phyloP scores from a whole-genome alignment of 2,113 vertebrate genomes.

The Hystrix brachyura region DNA sequence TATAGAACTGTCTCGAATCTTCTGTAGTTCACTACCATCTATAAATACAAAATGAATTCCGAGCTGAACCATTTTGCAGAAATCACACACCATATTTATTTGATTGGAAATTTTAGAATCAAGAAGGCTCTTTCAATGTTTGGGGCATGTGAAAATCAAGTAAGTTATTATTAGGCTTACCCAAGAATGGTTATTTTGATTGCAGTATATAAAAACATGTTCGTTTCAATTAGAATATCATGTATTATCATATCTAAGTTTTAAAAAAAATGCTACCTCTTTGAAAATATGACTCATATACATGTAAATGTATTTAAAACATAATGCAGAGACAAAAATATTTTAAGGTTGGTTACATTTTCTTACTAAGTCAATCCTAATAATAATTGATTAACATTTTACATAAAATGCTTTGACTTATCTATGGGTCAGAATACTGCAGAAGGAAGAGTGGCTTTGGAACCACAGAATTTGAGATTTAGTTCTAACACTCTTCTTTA shows the following conservation, averaged over 20 bases:
- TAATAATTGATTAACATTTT: constrained; percentile 39
- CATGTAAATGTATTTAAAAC: background rate
- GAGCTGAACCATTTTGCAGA: background rate
- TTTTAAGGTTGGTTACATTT: background rate
- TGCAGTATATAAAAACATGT: background rate
- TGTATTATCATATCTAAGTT: background rate
- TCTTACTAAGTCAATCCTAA: background rate
- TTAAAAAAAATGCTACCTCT: background rate
- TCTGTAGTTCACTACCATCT: background rate
- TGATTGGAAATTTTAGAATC: background rate
- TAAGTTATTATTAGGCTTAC: background rate
- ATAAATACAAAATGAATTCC: background rate
- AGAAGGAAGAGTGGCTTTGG: constrained; percentile 4
- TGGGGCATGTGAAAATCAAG: background rate
- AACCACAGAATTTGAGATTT: background rate
- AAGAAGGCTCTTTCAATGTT: background rate
- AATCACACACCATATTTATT: background rate
- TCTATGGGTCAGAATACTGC: background rate
- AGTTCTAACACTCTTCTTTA: background rate
- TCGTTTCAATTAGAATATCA: background rate
- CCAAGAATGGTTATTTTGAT: constrained; percentile 10
- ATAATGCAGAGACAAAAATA: background rate
- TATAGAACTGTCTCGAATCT: background rate
- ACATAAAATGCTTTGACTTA: background rate
- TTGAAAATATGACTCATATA: background rate